Percentiles rank a stretch among this genome's conserved stretches.
These are phyloP conservation scores for Chanos chanos DNA, from an alignment of 2,797 vertebrate genomes.

Conservation along the genomic window DNA sequence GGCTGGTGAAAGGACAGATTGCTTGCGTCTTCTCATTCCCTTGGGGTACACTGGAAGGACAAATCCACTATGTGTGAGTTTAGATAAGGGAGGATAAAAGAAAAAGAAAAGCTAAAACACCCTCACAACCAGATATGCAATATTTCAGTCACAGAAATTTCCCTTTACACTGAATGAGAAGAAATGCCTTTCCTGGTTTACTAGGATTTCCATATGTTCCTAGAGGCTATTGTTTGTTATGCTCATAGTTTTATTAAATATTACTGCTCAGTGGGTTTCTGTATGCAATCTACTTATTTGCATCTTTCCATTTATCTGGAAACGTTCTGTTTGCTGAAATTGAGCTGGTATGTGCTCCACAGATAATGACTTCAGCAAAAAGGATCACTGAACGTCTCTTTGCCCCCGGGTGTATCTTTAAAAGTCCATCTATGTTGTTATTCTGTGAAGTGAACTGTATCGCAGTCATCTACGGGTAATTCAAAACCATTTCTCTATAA, in stretches of 20 bases:
- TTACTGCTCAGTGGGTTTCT: neutral
- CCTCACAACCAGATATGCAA: conserved; percentile 14
- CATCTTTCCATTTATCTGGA: neutral
- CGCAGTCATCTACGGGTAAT: conserved; percentile 19
- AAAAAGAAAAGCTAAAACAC: conserved; percentile 12
- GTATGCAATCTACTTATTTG: neutral
- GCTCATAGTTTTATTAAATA: neutral
- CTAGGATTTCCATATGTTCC: too few relatives aligned
- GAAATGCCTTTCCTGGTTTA: too few relatives aligned
- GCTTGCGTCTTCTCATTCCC: neutral
- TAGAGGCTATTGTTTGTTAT: conserved; percentile 6
- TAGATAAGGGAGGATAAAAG: neutral
- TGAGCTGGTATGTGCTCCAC: conserved; percentile 18
- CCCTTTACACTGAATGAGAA: conserved; percentile 29
- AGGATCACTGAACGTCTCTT: conserved; percentile 12
- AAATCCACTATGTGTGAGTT: neutral
- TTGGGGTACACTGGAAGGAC: neutral
- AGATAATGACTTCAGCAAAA: conserved; percentile 25
- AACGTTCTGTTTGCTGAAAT: neutral
- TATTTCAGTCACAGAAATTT: conserved; percentile 37
- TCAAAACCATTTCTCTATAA: conserved; percentile 3
- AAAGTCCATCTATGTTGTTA: conserved; percentile 5
- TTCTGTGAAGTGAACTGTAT: conserved; percentile 27
- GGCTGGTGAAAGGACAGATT: conserved; percentile 1
- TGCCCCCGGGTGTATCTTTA: conserved; percentile 1